A percentile compares a stretch with the other conserved stretches of the same genome.
Evolutionary conservation across 2,797 vertebrate species (phyloP).

Genomic region (Atherinosoma microstoma): DNA sequence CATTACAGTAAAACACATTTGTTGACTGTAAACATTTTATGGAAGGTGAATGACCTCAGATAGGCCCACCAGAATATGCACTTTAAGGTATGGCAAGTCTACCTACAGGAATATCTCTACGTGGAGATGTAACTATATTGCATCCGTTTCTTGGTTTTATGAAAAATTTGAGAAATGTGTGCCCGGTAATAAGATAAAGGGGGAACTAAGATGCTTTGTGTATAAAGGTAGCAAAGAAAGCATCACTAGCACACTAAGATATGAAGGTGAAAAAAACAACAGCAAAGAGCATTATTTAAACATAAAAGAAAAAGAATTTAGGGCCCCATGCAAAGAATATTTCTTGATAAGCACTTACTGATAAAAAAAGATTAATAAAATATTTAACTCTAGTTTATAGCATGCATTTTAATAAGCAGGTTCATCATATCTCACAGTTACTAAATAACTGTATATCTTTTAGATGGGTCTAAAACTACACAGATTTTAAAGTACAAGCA

Average conservation of each 20-base stretch:
- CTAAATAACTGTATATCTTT: no score
- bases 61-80: conserved; percentile 19
- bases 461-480: no score
- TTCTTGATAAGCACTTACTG: no score
- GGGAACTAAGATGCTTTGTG: not conserved
- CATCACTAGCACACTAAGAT: not conserved
- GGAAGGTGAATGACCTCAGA: conserved; percentile 17
- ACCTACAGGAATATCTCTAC: not conserved
- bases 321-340: no score
- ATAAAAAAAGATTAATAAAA: no score
- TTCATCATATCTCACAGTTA: no score
- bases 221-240: not conserved
- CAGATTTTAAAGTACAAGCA: not conserved
- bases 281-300: no score
- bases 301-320: no score
- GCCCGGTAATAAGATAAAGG: not conserved
- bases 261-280: no score
- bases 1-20: not conserved
- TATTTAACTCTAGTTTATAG: no score
- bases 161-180: no score
- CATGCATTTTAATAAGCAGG: no score
- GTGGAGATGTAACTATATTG: not conserved
- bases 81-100: conserved; percentile 16
- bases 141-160: not conserved
- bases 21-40: not conserved